These are phyloP conservation scores for Menura novaehollandiae DNA, from an alignment of 2,113 vertebrate genomes.

Conservation along the genomic window DNA sequence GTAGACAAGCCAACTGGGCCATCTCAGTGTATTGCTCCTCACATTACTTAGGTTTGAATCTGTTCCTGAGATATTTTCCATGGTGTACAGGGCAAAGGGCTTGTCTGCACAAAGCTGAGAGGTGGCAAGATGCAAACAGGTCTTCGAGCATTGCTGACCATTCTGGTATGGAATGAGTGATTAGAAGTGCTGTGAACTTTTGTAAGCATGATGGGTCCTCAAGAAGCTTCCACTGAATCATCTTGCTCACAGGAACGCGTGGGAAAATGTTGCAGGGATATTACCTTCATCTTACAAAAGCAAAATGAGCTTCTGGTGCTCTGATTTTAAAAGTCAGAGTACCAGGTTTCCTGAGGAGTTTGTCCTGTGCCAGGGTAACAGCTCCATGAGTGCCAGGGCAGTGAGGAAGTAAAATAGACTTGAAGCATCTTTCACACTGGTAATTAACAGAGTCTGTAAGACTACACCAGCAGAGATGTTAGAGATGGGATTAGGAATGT, in stretches of 20 bases:
- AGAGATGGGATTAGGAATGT: neutral
- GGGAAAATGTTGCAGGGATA: neutral
- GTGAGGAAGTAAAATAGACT: neutral
- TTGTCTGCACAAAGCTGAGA: neutral
- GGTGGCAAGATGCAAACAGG: neutral
- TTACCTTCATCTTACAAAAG: neutral
- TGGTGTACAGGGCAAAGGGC: neutral
- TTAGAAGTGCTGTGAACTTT: neutral
- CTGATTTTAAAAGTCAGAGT: neutral
- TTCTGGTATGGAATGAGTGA: neutral
- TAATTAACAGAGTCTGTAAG: neutral
- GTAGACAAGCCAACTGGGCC: neutral
- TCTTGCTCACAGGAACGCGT: neutral
- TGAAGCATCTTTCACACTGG: neutral
- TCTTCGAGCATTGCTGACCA: neutral
- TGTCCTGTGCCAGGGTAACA: neutral
- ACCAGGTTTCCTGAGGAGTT: neutral
- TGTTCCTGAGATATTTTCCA: neutral
- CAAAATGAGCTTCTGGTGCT: neutral
- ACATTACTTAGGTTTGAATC: neutral
- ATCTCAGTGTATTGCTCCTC: neutral
- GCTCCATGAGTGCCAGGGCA: neutral
- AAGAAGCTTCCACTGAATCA: neutral
- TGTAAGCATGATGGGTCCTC: neutral
- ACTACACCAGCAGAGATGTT: neutral